Percentiles rank a stretch among this genome's conserved stretches.
Conservation (phyloP, 2,888 invertebrate genomes). For the Flexamia atlantica region DNA sequence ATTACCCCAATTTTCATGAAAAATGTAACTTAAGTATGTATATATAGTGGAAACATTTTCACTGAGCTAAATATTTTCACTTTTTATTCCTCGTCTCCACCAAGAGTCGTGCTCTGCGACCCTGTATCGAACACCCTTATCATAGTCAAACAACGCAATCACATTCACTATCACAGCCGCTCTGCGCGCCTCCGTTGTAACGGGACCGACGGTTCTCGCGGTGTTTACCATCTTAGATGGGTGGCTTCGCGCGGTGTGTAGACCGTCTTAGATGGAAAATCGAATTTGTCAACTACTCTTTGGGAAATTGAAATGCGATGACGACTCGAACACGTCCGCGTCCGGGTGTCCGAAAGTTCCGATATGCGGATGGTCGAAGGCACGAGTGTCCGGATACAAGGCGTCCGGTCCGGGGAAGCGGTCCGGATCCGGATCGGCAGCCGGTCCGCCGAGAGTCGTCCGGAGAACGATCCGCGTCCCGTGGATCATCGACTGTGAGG, state of each 20-base stretch:
- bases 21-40: too few relatives aligned
- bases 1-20: too few relatives aligned
- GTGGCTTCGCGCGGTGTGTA: not conserved
- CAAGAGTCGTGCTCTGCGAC: too few relatives aligned
- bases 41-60: too few relatives aligned
- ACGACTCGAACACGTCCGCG: not conserved
- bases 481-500: constrained; percentile 6
- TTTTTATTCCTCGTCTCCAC: too few relatives aligned
- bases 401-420: not conserved
- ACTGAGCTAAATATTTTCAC: too few relatives aligned
- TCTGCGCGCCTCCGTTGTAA: not conserved
- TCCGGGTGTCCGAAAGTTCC: not conserved
- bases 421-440: not conserved
- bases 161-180: not conserved
- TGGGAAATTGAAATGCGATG: not conserved
- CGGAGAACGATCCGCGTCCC: constrained; percentile 1
- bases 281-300: not conserved
- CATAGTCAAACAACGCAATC: constrained; percentile 27
- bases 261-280: not conserved
- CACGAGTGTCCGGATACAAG: not conserved
- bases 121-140: not conserved
- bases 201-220: not conserved
- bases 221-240: not conserved
- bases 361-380: not conserved
- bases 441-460: not conserved